A percentile compares a stretch with the other conserved stretches of the same genome.
Conservation (phyloP, 2,888 invertebrate species). For the Yponomeuta plumbellus region DNA sequence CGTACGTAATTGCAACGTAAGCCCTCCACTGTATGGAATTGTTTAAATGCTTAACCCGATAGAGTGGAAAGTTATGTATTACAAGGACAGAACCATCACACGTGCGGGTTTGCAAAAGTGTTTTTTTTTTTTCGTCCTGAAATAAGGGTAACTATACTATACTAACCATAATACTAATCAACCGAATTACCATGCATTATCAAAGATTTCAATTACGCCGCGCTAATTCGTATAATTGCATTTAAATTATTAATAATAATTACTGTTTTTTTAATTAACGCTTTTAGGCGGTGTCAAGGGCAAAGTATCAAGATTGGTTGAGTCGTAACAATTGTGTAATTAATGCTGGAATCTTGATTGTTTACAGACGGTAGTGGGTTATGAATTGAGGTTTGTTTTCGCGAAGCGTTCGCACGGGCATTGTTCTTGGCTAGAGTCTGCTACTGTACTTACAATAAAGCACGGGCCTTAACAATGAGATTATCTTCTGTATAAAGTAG, state of each 20-base stretch:
- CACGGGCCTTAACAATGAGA: neutral
- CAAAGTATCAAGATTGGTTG: slow-evolving; percentile 3
- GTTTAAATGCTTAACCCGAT: no score
- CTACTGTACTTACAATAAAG: neutral
- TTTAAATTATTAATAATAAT: neutral
- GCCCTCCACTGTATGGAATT: no score
- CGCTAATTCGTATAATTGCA: neutral
- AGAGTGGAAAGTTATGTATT: no score
- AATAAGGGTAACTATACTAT: neutral
- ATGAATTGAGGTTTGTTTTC: neutral
- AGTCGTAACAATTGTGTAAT: neutral
- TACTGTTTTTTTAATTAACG: neutral
- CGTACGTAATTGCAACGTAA: no score
- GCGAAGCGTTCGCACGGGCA: neutral
- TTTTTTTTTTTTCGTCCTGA: no score
- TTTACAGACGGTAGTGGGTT: neutral
- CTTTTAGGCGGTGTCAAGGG: neutral
- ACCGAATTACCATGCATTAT: neutral
- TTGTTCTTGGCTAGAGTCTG: neutral
- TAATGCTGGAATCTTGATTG: slow-evolving; percentile 1
- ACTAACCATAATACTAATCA: neutral
- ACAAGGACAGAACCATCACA: no score
- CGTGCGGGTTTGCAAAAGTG: no score
- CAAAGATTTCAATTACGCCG: neutral
- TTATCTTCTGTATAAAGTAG: no score